phyloP scores from a whole-genome alignment of 2,888 invertebrate genomes.

The Clunio marinus region DNA sequence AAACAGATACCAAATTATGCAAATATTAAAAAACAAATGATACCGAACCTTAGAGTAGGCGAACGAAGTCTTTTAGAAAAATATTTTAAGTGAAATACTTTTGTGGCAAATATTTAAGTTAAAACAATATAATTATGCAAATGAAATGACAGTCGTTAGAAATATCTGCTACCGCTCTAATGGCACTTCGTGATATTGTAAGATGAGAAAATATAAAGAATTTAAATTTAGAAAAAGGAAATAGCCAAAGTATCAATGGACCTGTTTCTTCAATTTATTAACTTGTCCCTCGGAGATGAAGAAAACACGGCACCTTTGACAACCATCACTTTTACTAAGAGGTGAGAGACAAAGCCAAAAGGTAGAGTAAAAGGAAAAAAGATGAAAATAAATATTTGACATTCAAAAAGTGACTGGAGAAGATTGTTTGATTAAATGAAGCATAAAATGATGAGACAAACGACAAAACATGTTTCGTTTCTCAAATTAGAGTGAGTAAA shows the following conservation, averaged over 20 bases:
- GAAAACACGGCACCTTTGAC: background rate
- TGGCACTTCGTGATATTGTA: background rate
- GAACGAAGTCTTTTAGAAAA: no score
- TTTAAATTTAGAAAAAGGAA: constrained; percentile 3
- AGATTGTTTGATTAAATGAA: background rate
- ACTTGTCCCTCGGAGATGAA: no score
- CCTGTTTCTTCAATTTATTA: no score
- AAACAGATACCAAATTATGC: background rate
- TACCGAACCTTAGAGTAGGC: no score
- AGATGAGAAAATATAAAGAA: no score
- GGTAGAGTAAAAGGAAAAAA: constrained; percentile 3
- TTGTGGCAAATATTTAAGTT: background rate
- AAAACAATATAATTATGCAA: constrained; percentile 37
- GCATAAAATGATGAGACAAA: background rate
- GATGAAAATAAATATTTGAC: constrained; percentile 9
- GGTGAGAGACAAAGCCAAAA: no score
- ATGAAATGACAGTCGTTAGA: constrained; percentile 29
- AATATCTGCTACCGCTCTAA: constrained; percentile 30
- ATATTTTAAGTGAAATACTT: background rate
- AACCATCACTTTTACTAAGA: constrained; percentile 2
- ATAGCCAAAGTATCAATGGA: no score
- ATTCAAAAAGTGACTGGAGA: constrained; percentile 5
- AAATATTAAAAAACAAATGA: background rate
- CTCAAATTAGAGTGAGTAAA: constrained; percentile 8
- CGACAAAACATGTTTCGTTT: constrained; percentile 7